Percentiles rank a stretch among this genome's conserved stretches.
phyloP scores from a whole-genome alignment of 1,140 invertebrate genomes.

The Laodelphax striatellus region DNA sequence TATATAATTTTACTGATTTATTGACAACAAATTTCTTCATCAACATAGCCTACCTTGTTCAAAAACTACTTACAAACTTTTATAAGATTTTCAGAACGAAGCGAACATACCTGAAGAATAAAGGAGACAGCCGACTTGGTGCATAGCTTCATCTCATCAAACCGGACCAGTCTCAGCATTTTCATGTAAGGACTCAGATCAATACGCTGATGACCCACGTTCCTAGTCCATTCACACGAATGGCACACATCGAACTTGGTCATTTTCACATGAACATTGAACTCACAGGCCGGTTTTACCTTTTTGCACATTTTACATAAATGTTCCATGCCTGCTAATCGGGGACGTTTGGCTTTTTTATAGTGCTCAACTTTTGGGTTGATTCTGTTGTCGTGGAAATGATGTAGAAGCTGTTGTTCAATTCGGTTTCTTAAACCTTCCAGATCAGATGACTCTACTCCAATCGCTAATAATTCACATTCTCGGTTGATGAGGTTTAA shows the following conservation, averaged over 20 bases:
- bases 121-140: conserved; percentile 17
- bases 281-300: conserved; percentile 15
- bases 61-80: too few species aligned
- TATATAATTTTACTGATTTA: background rate
- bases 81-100: too few species aligned
- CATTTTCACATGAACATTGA: conserved; percentile 13
- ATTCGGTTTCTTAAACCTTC: conserved; percentile 44
- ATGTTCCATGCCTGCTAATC: conserved; percentile 3
- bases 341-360: conserved; percentile 3
- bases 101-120: conserved; percentile 11
- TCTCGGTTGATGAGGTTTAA: conserved; percentile 46
- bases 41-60: too few species aligned
- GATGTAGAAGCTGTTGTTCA: conserved; percentile 18
- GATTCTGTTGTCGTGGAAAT: conserved; percentile 16
- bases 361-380: conserved; percentile 13
- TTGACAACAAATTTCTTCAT: too few species aligned
- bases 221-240: conserved; percentile 18
- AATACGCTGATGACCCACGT: conserved; percentile 17
- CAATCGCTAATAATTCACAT: conserved; percentile 39
- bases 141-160: conserved; percentile 16
- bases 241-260: conserved; percentile 16
- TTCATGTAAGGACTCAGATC: conserved; percentile 18
- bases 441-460: conserved; percentile 35
- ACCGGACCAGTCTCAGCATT: conserved; percentile 16
- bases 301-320: conserved; percentile 17